A percentile compares a stretch with the other conserved stretches of the same genome.
These are phyloP conservation scores for Centropus unirufus DNA, from an alignment of 2,113 vertebrate genomes.

Conservation along the genomic window DNA sequence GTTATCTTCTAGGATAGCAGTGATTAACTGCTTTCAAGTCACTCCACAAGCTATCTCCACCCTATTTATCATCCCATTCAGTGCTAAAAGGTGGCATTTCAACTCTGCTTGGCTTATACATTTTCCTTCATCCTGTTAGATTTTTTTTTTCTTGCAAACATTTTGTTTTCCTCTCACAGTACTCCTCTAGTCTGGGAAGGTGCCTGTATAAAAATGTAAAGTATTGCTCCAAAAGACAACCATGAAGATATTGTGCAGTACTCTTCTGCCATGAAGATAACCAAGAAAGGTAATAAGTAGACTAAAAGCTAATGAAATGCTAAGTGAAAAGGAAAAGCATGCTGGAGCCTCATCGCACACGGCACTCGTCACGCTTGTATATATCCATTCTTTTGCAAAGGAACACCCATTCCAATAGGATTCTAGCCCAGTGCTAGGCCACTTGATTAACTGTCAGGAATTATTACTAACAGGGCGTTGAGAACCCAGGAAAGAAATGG, in stretches of 20 bases:
- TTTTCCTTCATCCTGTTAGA: background rate
- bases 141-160: background rate
- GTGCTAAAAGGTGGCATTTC: background rate
- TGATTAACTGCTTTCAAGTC: background rate
- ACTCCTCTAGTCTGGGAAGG: background rate
- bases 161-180: background rate
- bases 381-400: too few relatives aligned
- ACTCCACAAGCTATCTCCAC: background rate
- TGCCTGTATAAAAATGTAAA: too few relatives aligned
- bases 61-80: background rate
- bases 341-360: too few relatives aligned
- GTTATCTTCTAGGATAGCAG: background rate
- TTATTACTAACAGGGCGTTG: background rate
- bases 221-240: too few relatives aligned
- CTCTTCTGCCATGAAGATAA: background rate
- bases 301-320: background rate
- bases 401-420: background rate
- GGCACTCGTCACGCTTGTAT: too few relatives aligned
- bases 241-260: background rate
- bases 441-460: background rate
- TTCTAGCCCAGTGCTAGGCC: background rate
- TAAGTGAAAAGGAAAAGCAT: too few relatives aligned
- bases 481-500: background rate
- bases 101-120: background rate
- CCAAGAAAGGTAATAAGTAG: background rate